Evolutionary conservation across 2,113 vertebrate genomes (phyloP).

Genomic region (Callorhinus ursinus): DNA sequence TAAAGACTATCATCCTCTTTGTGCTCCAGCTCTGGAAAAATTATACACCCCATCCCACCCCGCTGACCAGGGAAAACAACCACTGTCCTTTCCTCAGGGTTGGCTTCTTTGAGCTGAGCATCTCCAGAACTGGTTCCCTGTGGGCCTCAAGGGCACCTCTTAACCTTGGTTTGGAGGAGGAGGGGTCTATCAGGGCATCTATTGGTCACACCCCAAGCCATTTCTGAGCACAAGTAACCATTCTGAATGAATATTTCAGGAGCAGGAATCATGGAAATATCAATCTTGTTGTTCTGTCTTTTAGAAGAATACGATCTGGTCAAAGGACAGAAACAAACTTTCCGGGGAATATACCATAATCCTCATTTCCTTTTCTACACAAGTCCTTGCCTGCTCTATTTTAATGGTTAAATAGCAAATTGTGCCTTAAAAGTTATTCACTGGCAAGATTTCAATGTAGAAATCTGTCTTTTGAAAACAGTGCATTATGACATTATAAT

Average conservation of each 20-base stretch:
- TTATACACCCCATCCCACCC: not conserved
- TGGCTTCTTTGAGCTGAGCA: not conserved
- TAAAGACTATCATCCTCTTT: not conserved
- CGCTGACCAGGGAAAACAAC: not conserved
- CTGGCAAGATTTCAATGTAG: constrained; percentile 40
- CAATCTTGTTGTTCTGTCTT: not conserved
- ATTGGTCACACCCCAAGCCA: constrained; percentile 4
- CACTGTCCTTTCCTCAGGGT: not conserved
- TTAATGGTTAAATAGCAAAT: constrained; percentile 34
- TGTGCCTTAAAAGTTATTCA: constrained; percentile 55
- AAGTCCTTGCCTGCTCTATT: not conserved
- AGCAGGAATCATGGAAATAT: not conserved
- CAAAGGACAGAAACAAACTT: constrained; percentile 17
- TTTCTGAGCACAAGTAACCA: not conserved
- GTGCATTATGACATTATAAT: constrained; percentile 42
- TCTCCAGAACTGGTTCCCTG: not conserved
- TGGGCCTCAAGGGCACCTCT: not conserved
- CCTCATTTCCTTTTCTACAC: not conserved
- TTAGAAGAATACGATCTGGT: constrained; percentile 11
- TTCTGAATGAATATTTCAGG: constrained; percentile 1
- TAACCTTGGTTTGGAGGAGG: not conserved
- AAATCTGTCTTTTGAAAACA: constrained; percentile 50
- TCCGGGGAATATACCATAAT: not conserved
- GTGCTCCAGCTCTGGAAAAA: constrained; percentile 17
- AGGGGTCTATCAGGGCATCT: not conserved